A percentile compares a stretch with the other conserved stretches of the same genome.
phyloP scores from a whole-genome alignment of 2,888 invertebrate genomes.

The Hoplodrina blanda region DNA sequence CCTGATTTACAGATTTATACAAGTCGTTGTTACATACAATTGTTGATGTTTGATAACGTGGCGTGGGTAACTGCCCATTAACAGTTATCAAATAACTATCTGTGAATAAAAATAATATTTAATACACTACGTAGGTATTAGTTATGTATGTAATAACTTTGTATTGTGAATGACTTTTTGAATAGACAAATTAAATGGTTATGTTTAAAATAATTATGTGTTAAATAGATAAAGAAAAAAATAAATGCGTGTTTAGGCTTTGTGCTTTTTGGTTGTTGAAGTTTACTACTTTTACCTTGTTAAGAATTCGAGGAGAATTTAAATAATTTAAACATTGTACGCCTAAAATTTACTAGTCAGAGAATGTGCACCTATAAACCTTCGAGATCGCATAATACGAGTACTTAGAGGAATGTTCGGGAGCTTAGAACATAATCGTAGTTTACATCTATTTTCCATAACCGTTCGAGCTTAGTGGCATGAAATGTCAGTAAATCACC shows the following conservation, averaged over 20 bases:
- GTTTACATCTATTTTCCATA: slow-evolving; percentile 70
- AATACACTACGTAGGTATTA: slow-evolving; percentile 28
- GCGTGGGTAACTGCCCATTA: slow-evolving; percentile 53
- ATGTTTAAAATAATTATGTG: background rate
- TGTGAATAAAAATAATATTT: slow-evolving; percentile 39
- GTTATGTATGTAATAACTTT: slow-evolving; percentile 19
- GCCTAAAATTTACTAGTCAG: slow-evolving; percentile 10
- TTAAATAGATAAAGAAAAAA: slow-evolving; percentile 3
- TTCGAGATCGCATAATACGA: slow-evolving; percentile 33
- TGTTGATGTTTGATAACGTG: slow-evolving; percentile 63
- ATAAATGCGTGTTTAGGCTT: background rate
- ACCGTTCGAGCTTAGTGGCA: slow-evolving; percentile 66
- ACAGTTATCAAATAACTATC: slow-evolving; percentile 36
- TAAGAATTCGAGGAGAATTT: slow-evolving; percentile 7
- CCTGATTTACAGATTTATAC: slow-evolving; percentile 70
- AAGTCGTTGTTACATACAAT: slow-evolving; percentile 58
- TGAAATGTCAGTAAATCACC: slow-evolving; percentile 85
- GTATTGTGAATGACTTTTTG: slow-evolving; percentile 32
- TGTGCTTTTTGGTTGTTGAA: slow-evolving; percentile 8
- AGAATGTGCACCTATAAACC: slow-evolving; percentile 24
- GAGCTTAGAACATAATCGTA: slow-evolving; percentile 59
- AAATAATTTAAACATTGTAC: slow-evolving; percentile 25
- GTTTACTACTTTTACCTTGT: background rate
- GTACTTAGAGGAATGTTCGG: slow-evolving; percentile 53
- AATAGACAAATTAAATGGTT: background rate